Percentiles rank a stretch among this genome's conserved stretches.
Conservation (phyloP, 2,888 invertebrate species). For the Megaustenia siamemsis region DNA sequence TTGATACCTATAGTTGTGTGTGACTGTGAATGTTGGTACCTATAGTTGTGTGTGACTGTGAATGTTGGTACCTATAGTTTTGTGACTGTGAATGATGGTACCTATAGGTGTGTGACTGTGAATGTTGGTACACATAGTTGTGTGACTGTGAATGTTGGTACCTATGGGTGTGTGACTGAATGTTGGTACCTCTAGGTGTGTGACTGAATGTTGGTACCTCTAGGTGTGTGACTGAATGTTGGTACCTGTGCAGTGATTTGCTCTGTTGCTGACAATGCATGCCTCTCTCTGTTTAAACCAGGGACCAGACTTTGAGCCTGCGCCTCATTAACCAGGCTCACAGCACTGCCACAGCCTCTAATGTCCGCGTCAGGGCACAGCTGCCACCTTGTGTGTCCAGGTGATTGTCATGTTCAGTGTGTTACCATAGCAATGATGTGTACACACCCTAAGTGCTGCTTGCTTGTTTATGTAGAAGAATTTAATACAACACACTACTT, state of each 20-base stretch:
- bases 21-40: background rate
- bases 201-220: too few species aligned
- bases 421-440: background rate
- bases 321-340: conserved; percentile 49
- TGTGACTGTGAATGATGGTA: background rate
- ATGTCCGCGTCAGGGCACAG: conserved; percentile 39
- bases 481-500: too few species aligned
- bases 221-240: background rate
- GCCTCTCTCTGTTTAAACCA: background rate
- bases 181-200: background rate
- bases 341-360: conserved; percentile 40
- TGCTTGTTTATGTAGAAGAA: too few species aligned
- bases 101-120: background rate
- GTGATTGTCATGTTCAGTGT: background rate
- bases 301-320: conserved; percentile 41
- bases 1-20: background rate
- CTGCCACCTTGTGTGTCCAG: conserved; percentile 36
- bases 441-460: too few species aligned
- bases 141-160: background rate
- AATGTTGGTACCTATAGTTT: background rate
- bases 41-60: background rate
- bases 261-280: background rate
- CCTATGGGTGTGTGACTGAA: background rate
- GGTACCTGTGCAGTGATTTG: too few species aligned
- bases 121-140: background rate